A percentile compares a stretch with the other conserved stretches of the same genome.
Evolutionary conservation across 2,888 invertebrate genomes (phyloP).

Genomic region (Epistrophe grossulariae): DNA sequence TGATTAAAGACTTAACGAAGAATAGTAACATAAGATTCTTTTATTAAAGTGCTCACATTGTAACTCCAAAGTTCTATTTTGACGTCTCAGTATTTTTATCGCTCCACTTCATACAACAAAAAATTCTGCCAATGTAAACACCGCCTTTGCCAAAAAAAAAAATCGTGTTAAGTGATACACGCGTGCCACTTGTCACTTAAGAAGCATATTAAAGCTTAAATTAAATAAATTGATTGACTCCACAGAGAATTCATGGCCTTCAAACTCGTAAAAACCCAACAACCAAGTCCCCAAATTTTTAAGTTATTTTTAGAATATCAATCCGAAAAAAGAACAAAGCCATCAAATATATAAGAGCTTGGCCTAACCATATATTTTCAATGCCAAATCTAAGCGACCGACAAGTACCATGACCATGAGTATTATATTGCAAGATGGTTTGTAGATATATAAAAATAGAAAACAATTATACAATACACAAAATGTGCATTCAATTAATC

Average conservation of each 20-base stretch:
- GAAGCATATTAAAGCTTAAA: background rate
- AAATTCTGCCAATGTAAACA: too few relatives aligned
- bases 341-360: background rate
- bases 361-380: background rate
- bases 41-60: too few relatives aligned
- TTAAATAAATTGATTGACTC: background rate
- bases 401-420: background rate
- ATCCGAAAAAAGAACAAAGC: background rate
- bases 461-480: background rate
- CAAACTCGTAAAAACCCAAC: background rate
- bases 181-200: background rate
- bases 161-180: background rate
- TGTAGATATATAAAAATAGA: background rate
- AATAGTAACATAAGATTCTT: too few relatives aligned
- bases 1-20: too few relatives aligned
- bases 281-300: background rate
- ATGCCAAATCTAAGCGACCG: background rate
- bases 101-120: too few relatives aligned
- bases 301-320: background rate
- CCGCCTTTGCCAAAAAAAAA: too few relatives aligned
- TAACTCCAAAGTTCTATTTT: too few relatives aligned
- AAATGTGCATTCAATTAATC: slow-evolving; percentile 50
- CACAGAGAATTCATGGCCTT: background rate
- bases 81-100: too few relatives aligned
- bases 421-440: background rate